Evolutionary conservation across 1,140 invertebrate species (phyloP), one percentile per base, ranked within the genome.

Genomic region (Temnothorax nylanderi): DNA sequence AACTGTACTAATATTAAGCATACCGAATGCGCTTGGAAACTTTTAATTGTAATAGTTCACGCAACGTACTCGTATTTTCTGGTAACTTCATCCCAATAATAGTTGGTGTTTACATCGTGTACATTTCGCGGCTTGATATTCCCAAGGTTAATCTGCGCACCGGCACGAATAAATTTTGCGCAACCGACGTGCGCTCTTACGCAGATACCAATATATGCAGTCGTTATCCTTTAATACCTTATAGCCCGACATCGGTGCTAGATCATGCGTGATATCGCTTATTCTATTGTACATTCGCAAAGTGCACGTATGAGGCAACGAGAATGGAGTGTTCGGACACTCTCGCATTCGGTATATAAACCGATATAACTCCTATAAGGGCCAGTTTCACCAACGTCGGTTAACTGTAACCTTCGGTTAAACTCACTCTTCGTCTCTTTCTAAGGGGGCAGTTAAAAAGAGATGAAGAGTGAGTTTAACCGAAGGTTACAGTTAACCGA

Each of bases 151-250:
- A 82, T 82, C 67, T 74, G 13, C 41, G 56, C 26, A 8, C 6
- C 47, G 13, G 18, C 21, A 6, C 16, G 37, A 58, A 82, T 82
- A 82, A 75, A 84, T 84, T 74, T 62, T 71, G 16, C 32, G 37
- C 18, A n/a, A 47, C 80, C 34, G 78, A 82, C 67, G 16, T 10
- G 65, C 26, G 80, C 69, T 47, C 80, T 56, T 58, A 74, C 32
- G 44, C 67, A 64, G 54, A 62, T 84, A 84, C 75, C 80, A 74
- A 84, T 75, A 84, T 75, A 84, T 64, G 44, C 41, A 13, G 34
- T 81, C 64, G 64, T 81, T 71, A 74, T 75, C 80, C 56, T 84
- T 84, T 84, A 75, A 84, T 75, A 62, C 41, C 54, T 18, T 37
- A 72, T 69, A 81, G n/a, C 26, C 26, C 47, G 21, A 34, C 34